These are phyloP conservation scores for Asarcornis scutulata DNA, from an alignment of 2,113 vertebrate species.

Conservation along the genomic window DNA sequence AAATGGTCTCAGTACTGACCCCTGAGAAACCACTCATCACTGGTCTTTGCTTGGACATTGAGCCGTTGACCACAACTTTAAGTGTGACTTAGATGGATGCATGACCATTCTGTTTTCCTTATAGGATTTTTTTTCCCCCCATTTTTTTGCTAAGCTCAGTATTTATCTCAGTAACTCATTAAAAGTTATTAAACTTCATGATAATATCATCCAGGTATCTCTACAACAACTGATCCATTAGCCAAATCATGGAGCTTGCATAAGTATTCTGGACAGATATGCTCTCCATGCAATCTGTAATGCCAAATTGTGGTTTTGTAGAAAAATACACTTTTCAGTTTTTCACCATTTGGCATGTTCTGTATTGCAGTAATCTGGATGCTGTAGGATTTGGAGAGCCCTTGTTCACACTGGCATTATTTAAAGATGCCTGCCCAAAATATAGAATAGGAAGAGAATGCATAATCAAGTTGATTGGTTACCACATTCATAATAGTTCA, in stretches of 20 bases:
- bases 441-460: too few species aligned
- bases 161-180: not conserved
- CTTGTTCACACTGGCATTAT: too few species aligned
- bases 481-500: too few species aligned
- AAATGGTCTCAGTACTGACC: not conserved
- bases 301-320: too few species aligned
- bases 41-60: not conserved
- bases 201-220: not conserved
- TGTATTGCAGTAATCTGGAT: too few species aligned
- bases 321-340: too few species aligned
- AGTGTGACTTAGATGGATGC: not conserved
- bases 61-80: not conserved
- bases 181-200: not conserved
- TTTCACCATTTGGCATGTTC: too few species aligned
- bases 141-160: not conserved
- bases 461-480: too few species aligned
- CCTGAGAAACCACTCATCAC: not conserved
- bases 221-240: not conserved
- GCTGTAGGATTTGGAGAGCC: too few species aligned
- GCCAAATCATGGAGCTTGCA: accelerated
- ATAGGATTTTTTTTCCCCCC: not conserved
- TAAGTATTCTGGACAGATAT: not conserved
- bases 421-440: too few species aligned
- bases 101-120: not conserved
- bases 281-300: too few species aligned